A percentile compares a stretch with the other conserved stretches of the same genome.
These are phyloP conservation scores for Rambutsinella grinnellia DNA, from an alignment of 2,888 invertebrate genomes.

Conservation along the genomic window DNA sequence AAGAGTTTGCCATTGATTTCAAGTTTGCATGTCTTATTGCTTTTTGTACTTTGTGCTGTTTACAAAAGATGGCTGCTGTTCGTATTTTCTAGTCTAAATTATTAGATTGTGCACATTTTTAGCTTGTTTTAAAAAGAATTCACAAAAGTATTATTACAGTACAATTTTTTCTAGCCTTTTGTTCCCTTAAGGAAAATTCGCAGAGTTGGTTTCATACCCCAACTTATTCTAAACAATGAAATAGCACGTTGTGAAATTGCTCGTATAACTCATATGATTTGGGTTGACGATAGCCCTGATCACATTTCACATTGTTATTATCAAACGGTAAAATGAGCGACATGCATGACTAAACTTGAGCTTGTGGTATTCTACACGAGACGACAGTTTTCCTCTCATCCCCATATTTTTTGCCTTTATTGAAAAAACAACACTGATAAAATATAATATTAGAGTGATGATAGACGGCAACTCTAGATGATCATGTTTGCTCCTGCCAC, in stretches of 20 bases:
- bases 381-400: too few relatives aligned
- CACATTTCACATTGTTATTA: conserved; percentile 38
- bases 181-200: neutral
- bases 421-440: too few relatives aligned
- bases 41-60: neutral
- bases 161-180: conserved; percentile 1
- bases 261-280: neutral
- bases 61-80: too few relatives aligned
- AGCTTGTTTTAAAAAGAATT: neutral
- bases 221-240: neutral
- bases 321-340: conserved; percentile 39
- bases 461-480: too few relatives aligned
- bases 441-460: too few relatives aligned
- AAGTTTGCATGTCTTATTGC: neutral
- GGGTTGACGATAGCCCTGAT: conserved; percentile 12
- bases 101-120: conserved; percentile 5
- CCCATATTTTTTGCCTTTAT: too few relatives aligned
- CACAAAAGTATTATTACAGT: neutral
- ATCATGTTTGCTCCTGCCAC: too few relatives aligned
- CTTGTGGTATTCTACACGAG: too few relatives aligned
- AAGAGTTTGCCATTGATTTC: neutral
- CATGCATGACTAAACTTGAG: conserved; percentile 37
- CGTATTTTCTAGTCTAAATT: neutral
- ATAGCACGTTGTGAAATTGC: neutral
- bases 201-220: neutral